Conservation (phyloP, 2,113 vertebrate genomes). For the Poecile atricapillus region DNA sequence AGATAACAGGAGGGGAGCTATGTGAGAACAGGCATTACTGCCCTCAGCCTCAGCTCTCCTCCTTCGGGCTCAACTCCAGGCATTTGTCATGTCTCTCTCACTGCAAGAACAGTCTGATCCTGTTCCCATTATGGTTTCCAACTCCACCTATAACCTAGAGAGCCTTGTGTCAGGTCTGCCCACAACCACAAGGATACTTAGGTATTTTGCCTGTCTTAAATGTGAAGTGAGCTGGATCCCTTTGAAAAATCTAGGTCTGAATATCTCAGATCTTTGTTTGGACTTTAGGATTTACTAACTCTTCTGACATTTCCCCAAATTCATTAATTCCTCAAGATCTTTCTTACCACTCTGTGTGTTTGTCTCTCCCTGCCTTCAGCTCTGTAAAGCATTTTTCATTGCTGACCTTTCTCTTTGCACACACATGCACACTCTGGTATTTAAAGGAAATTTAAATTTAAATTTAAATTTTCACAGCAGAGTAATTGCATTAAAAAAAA, state of each 20-base stretch:
- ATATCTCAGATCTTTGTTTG: neutral
- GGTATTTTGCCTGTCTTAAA: neutral
- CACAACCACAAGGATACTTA: neutral
- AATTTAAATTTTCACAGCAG: neutral
- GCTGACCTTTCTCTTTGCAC: neutral
- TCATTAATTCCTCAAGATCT: neutral
- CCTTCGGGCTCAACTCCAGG: neutral
- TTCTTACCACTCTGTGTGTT: neutral
- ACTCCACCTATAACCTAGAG: neutral
- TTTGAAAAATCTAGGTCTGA: neutral
- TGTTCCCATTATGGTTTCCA: neutral
- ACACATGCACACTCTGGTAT: neutral
- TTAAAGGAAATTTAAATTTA: neutral
- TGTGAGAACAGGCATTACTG: neutral
- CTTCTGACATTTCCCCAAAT: neutral
- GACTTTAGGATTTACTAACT: neutral
- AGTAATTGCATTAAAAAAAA: neutral
- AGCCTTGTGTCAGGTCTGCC: neutral
- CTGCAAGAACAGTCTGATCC: neutral
- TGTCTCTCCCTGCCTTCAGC: neutral
- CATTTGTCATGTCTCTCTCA: neutral
- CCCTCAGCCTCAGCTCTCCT: neutral
- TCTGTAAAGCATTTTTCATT: neutral
- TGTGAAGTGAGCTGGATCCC: neutral
- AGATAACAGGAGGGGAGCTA: neutral